phyloP scores from a whole-genome alignment of 2,113 vertebrate genomes.

The Tautogolabrus adspersus region DNA sequence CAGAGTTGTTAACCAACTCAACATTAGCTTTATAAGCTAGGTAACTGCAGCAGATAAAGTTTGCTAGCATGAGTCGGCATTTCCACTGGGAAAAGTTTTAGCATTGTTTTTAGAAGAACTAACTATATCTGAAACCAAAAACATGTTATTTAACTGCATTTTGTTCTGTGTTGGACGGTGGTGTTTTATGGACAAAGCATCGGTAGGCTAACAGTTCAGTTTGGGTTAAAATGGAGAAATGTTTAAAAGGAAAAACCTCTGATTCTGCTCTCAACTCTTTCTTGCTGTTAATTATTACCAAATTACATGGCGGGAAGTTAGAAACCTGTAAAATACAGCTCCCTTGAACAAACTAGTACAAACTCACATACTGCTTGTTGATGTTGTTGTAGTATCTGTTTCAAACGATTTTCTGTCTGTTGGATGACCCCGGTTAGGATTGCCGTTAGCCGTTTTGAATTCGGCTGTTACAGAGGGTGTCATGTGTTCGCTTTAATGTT shows the following conservation, averaged over 20 bases:
- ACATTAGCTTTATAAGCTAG: too few species aligned
- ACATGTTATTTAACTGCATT: too few species aligned
- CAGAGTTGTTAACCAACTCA: too few species aligned
- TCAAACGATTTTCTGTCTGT: background rate
- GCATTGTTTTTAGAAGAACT: background rate
- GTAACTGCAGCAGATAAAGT: too few species aligned
- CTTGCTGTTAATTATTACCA: too few species aligned
- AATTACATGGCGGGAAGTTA: too few species aligned
- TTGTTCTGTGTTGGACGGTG: too few species aligned
- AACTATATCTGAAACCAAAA: background rate
- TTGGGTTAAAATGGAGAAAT: too few species aligned
- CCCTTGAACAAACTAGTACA: background rate
- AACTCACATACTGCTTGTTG: background rate
- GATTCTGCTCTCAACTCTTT: too few species aligned
- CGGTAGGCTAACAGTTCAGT: too few species aligned
- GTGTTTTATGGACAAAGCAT: too few species aligned
- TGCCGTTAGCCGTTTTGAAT: conserved; percentile 16
- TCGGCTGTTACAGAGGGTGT: conserved; percentile 17
- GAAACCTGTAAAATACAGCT: background rate
- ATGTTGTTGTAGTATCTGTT: conserved; percentile 7
- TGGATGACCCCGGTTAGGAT: background rate
- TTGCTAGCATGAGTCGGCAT: background rate
- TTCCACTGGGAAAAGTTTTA: background rate
- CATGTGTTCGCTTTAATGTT: conserved; percentile 48
- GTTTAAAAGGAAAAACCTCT: too few species aligned